Conservation (phyloP, 2,113 vertebrate genomes). For the Bubo blakistoni region DNA sequence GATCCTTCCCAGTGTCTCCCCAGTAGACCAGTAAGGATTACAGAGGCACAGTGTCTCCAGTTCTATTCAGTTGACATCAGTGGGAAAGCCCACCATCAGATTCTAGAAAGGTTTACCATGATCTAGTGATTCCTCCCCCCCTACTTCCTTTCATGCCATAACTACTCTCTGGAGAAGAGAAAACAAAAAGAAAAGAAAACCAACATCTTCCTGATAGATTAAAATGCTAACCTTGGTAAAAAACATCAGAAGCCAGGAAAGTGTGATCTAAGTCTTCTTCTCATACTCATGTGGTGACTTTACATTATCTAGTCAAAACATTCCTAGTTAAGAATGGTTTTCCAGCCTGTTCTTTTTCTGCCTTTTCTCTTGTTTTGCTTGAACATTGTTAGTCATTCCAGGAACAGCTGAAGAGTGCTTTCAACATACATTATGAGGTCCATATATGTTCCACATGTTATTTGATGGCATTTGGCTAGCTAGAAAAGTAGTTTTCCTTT, state of each 20-base stretch:
- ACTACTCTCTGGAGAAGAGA: not conserved
- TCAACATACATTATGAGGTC: not conserved
- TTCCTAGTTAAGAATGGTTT: not conserved
- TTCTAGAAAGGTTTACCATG: not conserved
- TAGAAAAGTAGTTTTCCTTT: not conserved
- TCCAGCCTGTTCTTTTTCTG: not conserved
- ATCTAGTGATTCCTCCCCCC: fast-evolving
- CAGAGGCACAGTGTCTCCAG: not conserved
- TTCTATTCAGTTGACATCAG: not conserved
- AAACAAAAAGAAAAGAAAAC: not conserved
- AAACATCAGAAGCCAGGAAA: not conserved
- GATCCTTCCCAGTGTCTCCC: not conserved
- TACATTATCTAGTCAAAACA: not conserved
- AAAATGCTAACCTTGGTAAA: not conserved
- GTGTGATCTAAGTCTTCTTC: not conserved
- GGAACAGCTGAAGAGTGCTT: not conserved
- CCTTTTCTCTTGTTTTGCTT: not conserved
- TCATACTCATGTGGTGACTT: not conserved
- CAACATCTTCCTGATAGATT: not conserved
- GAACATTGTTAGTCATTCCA: not conserved
- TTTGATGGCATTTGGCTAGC: not conserved
- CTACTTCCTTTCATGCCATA: not conserved
- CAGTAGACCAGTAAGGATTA: not conserved
- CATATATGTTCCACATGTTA: not conserved
- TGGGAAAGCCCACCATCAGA: not conserved